phyloP scores from a whole-genome alignment of 2,888 invertebrate species.

The Chironomus riparius region DNA sequence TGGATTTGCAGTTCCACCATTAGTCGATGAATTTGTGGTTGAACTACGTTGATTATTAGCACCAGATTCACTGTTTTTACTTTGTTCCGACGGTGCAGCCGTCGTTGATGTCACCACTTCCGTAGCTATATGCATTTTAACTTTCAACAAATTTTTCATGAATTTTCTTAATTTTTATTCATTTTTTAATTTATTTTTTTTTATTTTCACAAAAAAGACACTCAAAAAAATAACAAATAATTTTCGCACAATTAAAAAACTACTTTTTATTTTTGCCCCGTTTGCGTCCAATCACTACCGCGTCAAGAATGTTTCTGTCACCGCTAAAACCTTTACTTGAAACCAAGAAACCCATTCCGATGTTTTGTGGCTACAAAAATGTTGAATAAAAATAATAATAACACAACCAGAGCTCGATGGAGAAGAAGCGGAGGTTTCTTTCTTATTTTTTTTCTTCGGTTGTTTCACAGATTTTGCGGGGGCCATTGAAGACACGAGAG shows the following conservation, averaged over 20 bases:
- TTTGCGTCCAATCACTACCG: constrained; percentile 11
- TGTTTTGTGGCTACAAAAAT: constrained; percentile 25
- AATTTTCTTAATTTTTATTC: neutral
- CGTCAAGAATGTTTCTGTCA: constrained; percentile 27
- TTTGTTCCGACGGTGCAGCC: constrained; percentile 36
- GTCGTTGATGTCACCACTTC: constrained; percentile 64
- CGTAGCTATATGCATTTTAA: constrained; percentile 65
- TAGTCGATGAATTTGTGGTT: neutral
- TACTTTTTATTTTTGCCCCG: too few species aligned
- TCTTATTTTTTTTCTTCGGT: neutral
- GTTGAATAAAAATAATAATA: constrained; percentile 26
- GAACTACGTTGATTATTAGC: constrained; percentile 3
- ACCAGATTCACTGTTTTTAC: constrained; percentile 9
- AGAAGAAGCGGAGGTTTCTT: constrained; percentile 10
- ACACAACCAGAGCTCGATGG: constrained; percentile 24
- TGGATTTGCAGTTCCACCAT: neutral
- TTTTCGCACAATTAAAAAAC: neutral
- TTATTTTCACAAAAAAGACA: neutral
- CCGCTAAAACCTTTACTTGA: constrained; percentile 25
- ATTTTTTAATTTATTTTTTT: neutral
- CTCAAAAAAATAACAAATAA: neutral
- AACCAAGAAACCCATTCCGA: constrained; percentile 24
- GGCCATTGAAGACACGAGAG: neutral
- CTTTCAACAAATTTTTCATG: neutral
- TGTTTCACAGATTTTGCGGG: constrained; percentile 5